Evolutionary conservation across 1,140 invertebrate genomes (phyloP), one percentile per base, ranked within the genome.

Genomic region (Zaprionus ornatus): DNA sequence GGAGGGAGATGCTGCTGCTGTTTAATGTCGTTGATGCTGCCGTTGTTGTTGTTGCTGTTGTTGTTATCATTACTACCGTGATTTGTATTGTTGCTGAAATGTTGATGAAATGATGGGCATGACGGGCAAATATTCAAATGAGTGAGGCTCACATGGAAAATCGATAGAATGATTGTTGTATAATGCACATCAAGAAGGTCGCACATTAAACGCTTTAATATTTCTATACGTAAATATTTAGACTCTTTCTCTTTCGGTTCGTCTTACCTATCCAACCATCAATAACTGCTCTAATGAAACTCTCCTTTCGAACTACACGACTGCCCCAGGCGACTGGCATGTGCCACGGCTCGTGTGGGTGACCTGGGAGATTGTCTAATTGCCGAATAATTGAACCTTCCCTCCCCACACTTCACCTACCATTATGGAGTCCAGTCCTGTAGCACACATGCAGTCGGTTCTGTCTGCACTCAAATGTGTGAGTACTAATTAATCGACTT

Each of bases 121-220:
- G 85, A 90, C 81, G 25, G n/a, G 81, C 81, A 77, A 25, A 70
- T 90, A 90, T 90, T 90, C 81, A 90, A 90, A 90, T 90, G 69
- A 85, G 61, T 69, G 75, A 55, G 59, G 50, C 78, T 55, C 65
- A 80, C 74, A 84, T 79, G 85, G 72, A 90, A 90, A 88, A 88
- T 88, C 84, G 81, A 88, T 88, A 88, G 78, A 88, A 88, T 88
- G 85, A 88, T 88, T 90, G 78, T 88, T 88, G 81, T 88, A 84
- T 90, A 90, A 88, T 90, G 74, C 80, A 76, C 54, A 65, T 48
- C 60, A 67, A 81, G 80, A 88, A 81, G 85, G 85, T 90, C 79
- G 85, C 65, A 62, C 66, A 90, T 90, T 90, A 70, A 90, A 90
- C 78, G 84, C 85, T 88, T 88, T 88, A 90, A 88, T 85, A 84